Percentiles rank a stretch among this genome's conserved stretches.
These are phyloP conservation scores for Drosophila sproati DNA, from an alignment of 1,140 invertebrate species.

Conservation along the genomic window DNA sequence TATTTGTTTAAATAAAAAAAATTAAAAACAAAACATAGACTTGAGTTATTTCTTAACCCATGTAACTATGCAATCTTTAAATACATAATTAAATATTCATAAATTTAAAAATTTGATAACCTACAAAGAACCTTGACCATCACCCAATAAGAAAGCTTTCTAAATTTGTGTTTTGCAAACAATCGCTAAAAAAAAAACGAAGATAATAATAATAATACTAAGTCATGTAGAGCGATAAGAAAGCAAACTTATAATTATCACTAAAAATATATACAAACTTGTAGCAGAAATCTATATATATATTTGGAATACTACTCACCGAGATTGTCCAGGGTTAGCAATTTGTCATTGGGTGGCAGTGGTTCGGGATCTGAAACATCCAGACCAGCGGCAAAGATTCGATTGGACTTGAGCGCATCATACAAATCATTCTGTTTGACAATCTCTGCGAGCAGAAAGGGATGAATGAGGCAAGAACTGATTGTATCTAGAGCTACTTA, in stretches of 20 bases:
- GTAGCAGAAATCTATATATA: conserved; percentile 1
- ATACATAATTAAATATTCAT: background rate
- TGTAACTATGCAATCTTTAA: background rate
- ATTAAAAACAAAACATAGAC: too few species aligned
- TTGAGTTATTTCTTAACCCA: too few species aligned
- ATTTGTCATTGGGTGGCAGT: conserved; percentile 90
- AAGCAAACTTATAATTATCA: background rate
- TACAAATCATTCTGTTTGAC: conserved; percentile 93
- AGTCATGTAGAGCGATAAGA: conserved; percentile 46
- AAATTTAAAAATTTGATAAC: conserved; percentile 37
- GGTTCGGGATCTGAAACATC: conserved; percentile 98
- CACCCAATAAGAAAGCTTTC: conserved; percentile 28
- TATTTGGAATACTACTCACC: conserved; percentile 86
- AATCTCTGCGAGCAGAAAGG: conserved; percentile 86
- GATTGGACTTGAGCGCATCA: conserved; percentile 89
- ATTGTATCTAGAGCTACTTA: conserved; percentile 86
- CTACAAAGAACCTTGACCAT: conserved; percentile 59
- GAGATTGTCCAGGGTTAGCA: conserved; percentile 92
- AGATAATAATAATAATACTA: conserved; percentile 43
- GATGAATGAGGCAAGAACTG: conserved; percentile 88
- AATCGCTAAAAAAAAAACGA: conserved; percentile 12
- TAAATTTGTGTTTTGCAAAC: conserved; percentile 32
- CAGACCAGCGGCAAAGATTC: conserved; percentile 94
- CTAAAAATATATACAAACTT: conserved; percentile 16
- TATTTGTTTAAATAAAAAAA: too few species aligned